Base-by-base conservation (phyloP, 2,113 vertebrate species). In the Mormyrus iriodes region DNA sequence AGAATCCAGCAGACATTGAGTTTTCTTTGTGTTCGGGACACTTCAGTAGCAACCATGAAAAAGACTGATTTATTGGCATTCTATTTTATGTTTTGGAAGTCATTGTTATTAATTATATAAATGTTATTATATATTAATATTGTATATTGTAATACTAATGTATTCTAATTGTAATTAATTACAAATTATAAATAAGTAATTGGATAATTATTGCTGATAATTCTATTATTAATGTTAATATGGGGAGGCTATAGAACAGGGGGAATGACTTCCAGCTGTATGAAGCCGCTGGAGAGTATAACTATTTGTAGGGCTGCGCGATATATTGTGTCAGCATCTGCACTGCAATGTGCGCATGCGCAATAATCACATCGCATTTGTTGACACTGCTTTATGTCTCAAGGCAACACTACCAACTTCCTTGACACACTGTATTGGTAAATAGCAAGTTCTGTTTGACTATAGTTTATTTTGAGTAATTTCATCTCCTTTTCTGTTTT, bases 191-290 rank as follows among this genome's bases (percentile, higher is more conserved):
- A 27, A 69, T 13, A 27, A 65, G n/a, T 69, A 69, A 31, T 12
- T 31, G 61, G 31, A 69, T 69, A 69, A 69, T 13, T 65, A 27
- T 65, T 69, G 61, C n/a, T 69, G n/a, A 31, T 31, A 69, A 27
- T 69, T 27, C 61, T 48, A 69, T 69, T 4, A 69, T 31, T 27
- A 65, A 10, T 31, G n/a, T 10, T 65, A 65, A 65, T 42, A 51
- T 39, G 49, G n/a, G 39, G 85, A 42, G 48, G 27, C 88, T 27
- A 88, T 76, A 88, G 90, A 90, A 89, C 84, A 90, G 88, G 85
- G 31, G 88, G 69, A 87, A 86, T 46, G 35, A 89, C 42, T 46
- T 83, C 19, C 42, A 9, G 31, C 69, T 53, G 52, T 48, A 35
- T 53, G 86, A n/a, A 31, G 58, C 58, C n/a, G 58, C 9, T 65